phyloP scores from a whole-genome alignment of 2,888 invertebrate species.

The Patella pellucida region DNA sequence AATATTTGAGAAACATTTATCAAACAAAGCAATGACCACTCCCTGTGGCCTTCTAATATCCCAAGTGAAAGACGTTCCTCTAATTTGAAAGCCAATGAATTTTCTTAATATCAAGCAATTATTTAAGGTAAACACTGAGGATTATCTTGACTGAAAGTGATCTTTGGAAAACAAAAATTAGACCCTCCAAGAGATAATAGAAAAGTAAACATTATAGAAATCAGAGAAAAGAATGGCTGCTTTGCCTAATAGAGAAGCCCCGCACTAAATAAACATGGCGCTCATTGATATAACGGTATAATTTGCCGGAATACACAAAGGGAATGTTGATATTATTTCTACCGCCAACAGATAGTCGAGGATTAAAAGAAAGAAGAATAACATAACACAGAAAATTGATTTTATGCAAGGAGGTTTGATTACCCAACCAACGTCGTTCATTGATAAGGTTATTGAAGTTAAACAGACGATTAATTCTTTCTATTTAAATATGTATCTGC shows the following conservation, averaged over 20 bases:
- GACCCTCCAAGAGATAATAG: constrained; percentile 4
- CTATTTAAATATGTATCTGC: too few species aligned
- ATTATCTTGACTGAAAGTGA: not conserved
- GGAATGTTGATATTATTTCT: not conserved
- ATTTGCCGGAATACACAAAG: constrained; percentile 9
- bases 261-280: constrained; percentile 9
- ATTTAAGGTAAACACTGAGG: not conserved
- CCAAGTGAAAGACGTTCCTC: not conserved
- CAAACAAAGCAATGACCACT: not conserved
- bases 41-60: not conserved
- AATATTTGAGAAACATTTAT: constrained; percentile 7
- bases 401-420: too few species aligned
- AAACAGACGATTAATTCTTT: too few species aligned
- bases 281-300: not conserved
- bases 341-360: not conserved
- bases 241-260: constrained; percentile 5
- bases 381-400: too few species aligned
- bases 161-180: constrained; percentile 7
- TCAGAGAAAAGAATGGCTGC: constrained; percentile 3
- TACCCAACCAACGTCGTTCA: too few species aligned
- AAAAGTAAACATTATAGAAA: not conserved
- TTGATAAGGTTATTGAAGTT: too few species aligned
- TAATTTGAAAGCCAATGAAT: not conserved
- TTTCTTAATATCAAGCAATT: constrained; percentile 9
- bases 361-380: too few species aligned